Percentiles rank a stretch among this genome's conserved stretches.
phyloP scores from a whole-genome alignment of 2,113 vertebrate genomes.

The Condylura cristata region DNA sequence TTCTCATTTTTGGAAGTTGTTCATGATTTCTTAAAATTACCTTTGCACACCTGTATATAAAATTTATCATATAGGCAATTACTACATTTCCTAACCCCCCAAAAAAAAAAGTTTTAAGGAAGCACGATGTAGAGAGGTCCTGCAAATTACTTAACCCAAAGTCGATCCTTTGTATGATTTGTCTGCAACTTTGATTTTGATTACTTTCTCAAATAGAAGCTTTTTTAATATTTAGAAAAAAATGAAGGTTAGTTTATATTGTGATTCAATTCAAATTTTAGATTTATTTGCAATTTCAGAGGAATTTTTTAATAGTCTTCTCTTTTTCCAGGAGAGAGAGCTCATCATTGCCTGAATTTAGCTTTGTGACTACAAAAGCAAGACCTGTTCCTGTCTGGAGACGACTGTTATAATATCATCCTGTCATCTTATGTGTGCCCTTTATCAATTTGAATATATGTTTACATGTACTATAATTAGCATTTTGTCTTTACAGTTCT shows the following conservation, averaged over 20 bases:
- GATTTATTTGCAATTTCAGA: slow-evolving; percentile 44
- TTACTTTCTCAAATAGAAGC: slow-evolving; percentile 44
- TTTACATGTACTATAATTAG: slow-evolving; percentile 73
- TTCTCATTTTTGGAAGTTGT: slow-evolving; percentile 61
- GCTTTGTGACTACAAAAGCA: slow-evolving; percentile 77
- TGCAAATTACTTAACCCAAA: slow-evolving; percentile 49
- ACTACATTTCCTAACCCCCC: slow-evolving; percentile 42
- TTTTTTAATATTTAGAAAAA: slow-evolving; percentile 52
- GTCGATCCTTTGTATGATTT: slow-evolving; percentile 25
- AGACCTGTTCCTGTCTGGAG: slow-evolving; percentile 79
- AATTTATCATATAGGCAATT: slow-evolving; percentile 1
- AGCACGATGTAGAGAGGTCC: slow-evolving; percentile 1
- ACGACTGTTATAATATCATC: slow-evolving; percentile 75
- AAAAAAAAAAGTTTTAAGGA: slow-evolving; percentile 18
- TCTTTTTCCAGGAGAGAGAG: slow-evolving; percentile 81
- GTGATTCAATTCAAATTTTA: slow-evolving; percentile 51
- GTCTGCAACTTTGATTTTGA: slow-evolving; percentile 44
- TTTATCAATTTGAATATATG: slow-evolving; percentile 65
- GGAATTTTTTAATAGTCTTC: slow-evolving; percentile 76
- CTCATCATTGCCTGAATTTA: slow-evolving; percentile 81
- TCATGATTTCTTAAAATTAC: slow-evolving; percentile 45
- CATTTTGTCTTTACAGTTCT: slow-evolving; percentile 71
- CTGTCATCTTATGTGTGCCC: slow-evolving; percentile 66
- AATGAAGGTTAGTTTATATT: slow-evolving; percentile 53
- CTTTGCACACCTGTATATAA: slow-evolving; percentile 4